Conservation (phyloP, 2,797 vertebrate species). For the Acrossocheilus fasciatus region DNA sequence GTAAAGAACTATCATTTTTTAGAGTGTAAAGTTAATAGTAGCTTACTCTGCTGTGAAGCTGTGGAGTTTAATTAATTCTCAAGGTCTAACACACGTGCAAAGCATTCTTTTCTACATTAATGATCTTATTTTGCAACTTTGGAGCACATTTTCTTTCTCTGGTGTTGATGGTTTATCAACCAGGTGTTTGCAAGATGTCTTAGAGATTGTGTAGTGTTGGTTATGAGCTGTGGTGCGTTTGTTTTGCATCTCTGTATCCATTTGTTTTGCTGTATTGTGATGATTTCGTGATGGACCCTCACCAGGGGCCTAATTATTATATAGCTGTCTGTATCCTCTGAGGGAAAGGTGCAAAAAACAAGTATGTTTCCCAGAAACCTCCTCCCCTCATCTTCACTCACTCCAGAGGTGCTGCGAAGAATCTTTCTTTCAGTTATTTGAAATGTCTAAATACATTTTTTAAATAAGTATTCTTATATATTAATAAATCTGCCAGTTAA, state of each 20-base stretch:
- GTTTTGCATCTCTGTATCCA: conserved; percentile 59
- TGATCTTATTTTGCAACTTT: neutral
- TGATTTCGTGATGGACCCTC: conserved; percentile 61
- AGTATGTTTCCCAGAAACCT: conserved; percentile 55
- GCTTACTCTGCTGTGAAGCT: no score
- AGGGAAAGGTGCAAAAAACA: conserved; percentile 62
- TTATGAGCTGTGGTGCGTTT: conserved; percentile 40
- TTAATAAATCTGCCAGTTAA: no score
- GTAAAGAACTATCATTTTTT: no score
- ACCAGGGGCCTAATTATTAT: conserved; percentile 63
- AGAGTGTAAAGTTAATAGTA: no score
- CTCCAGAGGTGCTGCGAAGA: neutral
- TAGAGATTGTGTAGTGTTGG: conserved; percentile 32
- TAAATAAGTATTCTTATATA: neutral
- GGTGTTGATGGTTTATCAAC: neutral
- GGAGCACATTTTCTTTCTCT: neutral
- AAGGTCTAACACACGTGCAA: no score
- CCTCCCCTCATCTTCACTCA: neutral
- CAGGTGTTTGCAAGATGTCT: neutral
- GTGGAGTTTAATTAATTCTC: no score
- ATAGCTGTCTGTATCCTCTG: conserved; percentile 55
- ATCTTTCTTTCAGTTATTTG: neutral
- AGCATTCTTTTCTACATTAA: neutral
- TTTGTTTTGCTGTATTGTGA: conserved; percentile 65
- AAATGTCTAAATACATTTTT: neutral